Conservation (phyloP, 2,113 vertebrate species). For the Pelusios castaneus region DNA sequence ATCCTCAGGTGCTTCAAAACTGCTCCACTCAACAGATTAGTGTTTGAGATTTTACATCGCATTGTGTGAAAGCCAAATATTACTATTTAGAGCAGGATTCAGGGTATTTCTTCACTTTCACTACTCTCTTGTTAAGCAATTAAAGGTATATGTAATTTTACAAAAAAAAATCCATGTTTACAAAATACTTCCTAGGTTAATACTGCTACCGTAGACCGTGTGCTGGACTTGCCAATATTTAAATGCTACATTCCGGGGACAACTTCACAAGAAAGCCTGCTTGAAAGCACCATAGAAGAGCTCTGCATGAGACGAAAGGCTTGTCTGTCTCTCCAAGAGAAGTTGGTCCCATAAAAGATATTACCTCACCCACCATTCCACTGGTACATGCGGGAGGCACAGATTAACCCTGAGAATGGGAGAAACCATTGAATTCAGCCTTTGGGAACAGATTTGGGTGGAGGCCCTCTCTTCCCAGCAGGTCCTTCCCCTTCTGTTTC, state of each 20-base stretch:
- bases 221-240: rapidly evolving
- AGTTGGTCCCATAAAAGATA: neutral
- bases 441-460: rapidly evolving
- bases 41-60: neutral
- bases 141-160: neutral
- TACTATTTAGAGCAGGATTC: no score
- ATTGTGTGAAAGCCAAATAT: no score
- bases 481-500: rapidly evolving
- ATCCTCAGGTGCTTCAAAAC: rapidly evolving
- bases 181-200: rapidly evolving
- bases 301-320: no score
- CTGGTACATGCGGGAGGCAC: neutral
- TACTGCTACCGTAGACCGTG: rapidly evolving
- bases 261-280: neutral
- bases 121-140: rapidly evolving
- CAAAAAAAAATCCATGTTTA: no score
- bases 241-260: rapidly evolving
- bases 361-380: neutral
- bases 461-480: rapidly evolving
- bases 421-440: rapidly evolving
- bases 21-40: rapidly evolving
- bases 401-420: neutral
- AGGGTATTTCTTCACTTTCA: neutral
- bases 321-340: neutral
- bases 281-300: neutral